Evolutionary conservation across 2,113 vertebrate species (phyloP).

Genomic region (Jaculus jaculus): DNA sequence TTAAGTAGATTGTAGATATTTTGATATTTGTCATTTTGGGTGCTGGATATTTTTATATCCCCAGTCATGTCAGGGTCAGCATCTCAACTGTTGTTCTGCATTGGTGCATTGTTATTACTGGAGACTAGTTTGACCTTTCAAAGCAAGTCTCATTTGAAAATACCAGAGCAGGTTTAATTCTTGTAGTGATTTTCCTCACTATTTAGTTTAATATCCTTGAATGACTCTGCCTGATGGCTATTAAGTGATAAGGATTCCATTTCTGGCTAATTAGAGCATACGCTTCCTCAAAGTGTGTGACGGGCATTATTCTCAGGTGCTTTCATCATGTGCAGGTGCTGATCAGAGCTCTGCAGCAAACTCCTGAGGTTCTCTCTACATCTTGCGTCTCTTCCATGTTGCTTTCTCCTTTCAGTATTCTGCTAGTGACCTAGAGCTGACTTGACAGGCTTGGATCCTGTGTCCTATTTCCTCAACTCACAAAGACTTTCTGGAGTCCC

Average conservation of each 20-base stretch:
- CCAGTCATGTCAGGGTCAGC: too few species aligned
- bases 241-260: not conserved
- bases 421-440: not conserved
- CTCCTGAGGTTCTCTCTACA: not conserved
- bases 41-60: too few species aligned
- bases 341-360: not conserved
- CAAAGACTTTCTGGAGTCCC: not conserved
- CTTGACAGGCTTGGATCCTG: not conserved
- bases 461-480: not conserved
- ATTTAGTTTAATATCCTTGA: constrained; percentile 22
- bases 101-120: not conserved
- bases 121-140: not conserved
- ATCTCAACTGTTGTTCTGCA: not conserved
- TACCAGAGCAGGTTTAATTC: not conserved
- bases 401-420: constrained; percentile 12
- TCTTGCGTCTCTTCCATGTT: not conserved
- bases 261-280: not conserved
- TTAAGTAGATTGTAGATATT: too few species aligned
- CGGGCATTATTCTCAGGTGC: not conserved
- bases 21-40: too few species aligned
- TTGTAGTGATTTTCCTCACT: not conserved
- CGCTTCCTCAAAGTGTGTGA: not conserved
- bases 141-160: not conserved
- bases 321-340: not conserved
- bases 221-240: not conserved